These are phyloP conservation scores for Scortum barcoo DNA, from an alignment of 2,113 vertebrate species.

Conservation along the genomic window DNA sequence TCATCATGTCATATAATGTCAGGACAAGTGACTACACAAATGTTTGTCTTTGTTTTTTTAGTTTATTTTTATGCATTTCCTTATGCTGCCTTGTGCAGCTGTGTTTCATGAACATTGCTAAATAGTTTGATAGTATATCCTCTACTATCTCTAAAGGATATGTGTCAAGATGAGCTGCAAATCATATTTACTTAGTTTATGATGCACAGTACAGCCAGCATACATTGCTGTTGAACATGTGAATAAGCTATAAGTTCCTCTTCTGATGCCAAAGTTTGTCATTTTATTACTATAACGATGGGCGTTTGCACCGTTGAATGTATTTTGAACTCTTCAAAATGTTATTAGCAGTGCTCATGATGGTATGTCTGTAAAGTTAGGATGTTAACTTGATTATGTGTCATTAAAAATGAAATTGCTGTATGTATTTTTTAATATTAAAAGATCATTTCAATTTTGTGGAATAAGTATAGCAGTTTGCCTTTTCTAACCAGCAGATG, in stretches of 20 bases:
- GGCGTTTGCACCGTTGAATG: constrained; percentile 59
- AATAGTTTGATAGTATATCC: background rate
- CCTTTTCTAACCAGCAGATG: constrained; percentile 48
- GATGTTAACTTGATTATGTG: constrained; percentile 15
- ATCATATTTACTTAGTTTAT: background rate
- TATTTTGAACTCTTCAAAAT: constrained; percentile 23
- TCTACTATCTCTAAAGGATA: constrained; percentile 3
- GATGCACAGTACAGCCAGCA: background rate
- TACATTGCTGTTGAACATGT: constrained; percentile 22
- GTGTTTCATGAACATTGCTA: background rate
- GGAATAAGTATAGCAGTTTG: background rate
- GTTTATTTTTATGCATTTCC: background rate
- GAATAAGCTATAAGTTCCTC: constrained; percentile 55
- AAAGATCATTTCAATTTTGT: constrained; percentile 23
- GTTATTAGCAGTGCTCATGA: constrained; percentile 2
- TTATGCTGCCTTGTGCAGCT: background rate
- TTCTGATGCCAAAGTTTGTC: constrained; percentile 69
- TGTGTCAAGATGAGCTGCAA: background rate
- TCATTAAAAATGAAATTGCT: background rate
- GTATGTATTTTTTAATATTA: constrained; percentile 34
- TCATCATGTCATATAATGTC: background rate
- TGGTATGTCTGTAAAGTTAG: background rate
- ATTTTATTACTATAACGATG: constrained; percentile 1
- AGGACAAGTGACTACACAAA: background rate
- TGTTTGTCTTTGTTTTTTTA: background rate